Percentiles rank a stretch among this genome's conserved stretches.
These are phyloP conservation scores for Calycopis cecrops DNA, from an alignment of 1,140 invertebrate genomes.

Conservation along the genomic window DNA sequence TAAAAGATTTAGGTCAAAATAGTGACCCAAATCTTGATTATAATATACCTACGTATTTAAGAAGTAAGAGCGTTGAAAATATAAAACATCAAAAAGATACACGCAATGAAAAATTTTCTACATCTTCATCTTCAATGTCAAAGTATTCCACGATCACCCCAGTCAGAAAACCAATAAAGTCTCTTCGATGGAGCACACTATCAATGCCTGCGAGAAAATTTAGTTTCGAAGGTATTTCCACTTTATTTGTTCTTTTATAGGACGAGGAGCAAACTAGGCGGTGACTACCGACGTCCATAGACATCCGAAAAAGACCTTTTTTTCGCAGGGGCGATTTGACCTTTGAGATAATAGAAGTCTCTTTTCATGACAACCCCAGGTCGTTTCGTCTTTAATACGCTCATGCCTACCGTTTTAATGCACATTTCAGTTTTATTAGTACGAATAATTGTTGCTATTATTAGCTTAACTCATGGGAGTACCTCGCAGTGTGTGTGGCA, in stretches of 20 bases:
- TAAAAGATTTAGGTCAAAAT: slow-evolving; percentile 35
- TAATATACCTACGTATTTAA: background rate
- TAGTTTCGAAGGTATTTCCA: slow-evolving; percentile 35
- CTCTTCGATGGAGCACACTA: slow-evolving; percentile 46
- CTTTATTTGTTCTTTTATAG: too few species aligned
- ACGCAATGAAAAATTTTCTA: slow-evolving; percentile 3
- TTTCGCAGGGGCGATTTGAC: too few species aligned
- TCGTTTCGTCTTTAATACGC: slow-evolving; percentile 3
- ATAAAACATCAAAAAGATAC: background rate
- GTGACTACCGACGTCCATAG: too few species aligned
- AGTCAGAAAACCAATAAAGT: slow-evolving; percentile 31
- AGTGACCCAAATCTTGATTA: too few species aligned
- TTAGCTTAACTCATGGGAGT: slow-evolving; percentile 16
- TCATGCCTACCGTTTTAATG: slow-evolving; percentile 9
- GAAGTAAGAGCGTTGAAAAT: slow-evolving; percentile 9
- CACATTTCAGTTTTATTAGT: slow-evolving; percentile 18
- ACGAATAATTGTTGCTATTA: slow-evolving; percentile 20
- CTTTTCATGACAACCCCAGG: too few species aligned
- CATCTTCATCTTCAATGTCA: background rate
- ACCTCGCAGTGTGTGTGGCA: slow-evolving; percentile 26
- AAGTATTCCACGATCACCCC: slow-evolving; percentile 6
- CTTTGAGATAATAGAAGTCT: too few species aligned
- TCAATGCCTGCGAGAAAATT: slow-evolving; percentile 30
- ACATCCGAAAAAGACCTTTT: too few species aligned
- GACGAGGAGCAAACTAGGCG: too few species aligned